Base-by-base conservation (phyloP, 2,797 vertebrate species). In the Eurystomus glaucurus region DNA sequence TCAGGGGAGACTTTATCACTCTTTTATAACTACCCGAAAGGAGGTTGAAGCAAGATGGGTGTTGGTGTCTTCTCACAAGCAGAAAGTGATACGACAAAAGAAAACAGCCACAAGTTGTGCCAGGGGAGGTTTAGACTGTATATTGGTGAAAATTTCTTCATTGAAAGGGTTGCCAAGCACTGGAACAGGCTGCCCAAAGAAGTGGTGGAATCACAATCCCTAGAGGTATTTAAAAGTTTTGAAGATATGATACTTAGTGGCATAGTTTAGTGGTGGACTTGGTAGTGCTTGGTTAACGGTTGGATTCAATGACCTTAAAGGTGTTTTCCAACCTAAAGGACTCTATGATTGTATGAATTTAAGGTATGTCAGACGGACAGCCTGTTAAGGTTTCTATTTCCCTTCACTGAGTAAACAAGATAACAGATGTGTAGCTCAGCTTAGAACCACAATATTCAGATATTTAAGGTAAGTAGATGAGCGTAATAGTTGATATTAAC, bases 31-130 rank as follows among this genome's bases (percentile, higher is more conserved):
- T 70, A 1, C 20, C 9, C 23, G 19, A 66, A 55, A 61, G 48
- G 25, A 51, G 10, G 4, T 1, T 14, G 41, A 11, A 28, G 5
- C 1, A 4, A 23, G 16, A 3, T 16, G 26, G 2, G 0, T 0
- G 2, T 46, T 2, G 2, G 7, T 22, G 13, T 69, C 14, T 79
- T 84, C 33, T 60, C 10, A 7, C 23, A 70, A 15, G 11, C 28
- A 65, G 22, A 9, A 65, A 50, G 18, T 3, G 21, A 22, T 25
- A 61, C 25, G 28, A 65, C 6, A 57, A 57, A 57, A 54, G 18
- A 26, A 58, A 74, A 52, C 11, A 4, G 12, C 16, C 16, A 83
- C 17, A 48, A 29, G 18, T 60, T 69, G 17, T 23, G 6, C 14
- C 17, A 50, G 1, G 3, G 8, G 8, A 80, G 14, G 17, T 70